These are phyloP conservation scores for Thunnus maccoyii DNA, from an alignment of 2,113 vertebrate genomes.

Conservation along the genomic window DNA sequence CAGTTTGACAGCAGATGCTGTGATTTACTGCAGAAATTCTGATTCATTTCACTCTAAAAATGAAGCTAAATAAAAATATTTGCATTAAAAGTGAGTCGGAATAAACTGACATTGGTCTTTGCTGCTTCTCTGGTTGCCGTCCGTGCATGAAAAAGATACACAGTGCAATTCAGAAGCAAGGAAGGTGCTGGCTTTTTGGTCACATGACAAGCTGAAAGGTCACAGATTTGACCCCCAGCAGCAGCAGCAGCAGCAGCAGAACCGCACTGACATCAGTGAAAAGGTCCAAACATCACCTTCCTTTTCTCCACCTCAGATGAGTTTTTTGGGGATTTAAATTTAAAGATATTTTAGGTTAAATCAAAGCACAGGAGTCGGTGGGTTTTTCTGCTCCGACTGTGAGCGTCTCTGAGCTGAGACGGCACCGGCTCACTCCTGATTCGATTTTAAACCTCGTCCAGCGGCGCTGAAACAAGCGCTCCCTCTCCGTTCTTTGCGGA, in stretches of 20 bases:
- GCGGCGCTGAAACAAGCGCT: neutral
- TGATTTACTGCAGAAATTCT: neutral
- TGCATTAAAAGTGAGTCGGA: neutral
- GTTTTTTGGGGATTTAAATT: too few relatives aligned
- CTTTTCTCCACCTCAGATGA: too few relatives aligned
- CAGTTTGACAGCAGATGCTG: neutral
- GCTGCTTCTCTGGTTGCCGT: neutral
- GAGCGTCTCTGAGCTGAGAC: too few relatives aligned
- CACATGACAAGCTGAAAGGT: neutral
- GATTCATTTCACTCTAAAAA: neutral
- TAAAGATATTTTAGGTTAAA: too few relatives aligned
- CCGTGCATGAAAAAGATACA: too few relatives aligned
- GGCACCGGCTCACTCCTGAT: neutral
- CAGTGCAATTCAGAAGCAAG: too few relatives aligned
- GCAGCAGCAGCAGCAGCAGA: neutral
- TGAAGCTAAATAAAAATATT: neutral
- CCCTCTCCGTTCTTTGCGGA: neutral
- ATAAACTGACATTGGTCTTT: neutral
- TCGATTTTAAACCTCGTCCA: neutral
- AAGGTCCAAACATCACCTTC: too few relatives aligned
- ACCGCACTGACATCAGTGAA: neutral
- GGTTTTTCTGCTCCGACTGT: neutral
- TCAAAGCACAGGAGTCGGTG: too few relatives aligned
- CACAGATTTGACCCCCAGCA: constrained; percentile 38
- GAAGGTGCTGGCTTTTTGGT: neutral